Evolutionary conservation across 2,113 vertebrate genomes (phyloP), one percentile per base, ranked within the genome.

Genomic region (Corythaixoides concolor): DNA sequence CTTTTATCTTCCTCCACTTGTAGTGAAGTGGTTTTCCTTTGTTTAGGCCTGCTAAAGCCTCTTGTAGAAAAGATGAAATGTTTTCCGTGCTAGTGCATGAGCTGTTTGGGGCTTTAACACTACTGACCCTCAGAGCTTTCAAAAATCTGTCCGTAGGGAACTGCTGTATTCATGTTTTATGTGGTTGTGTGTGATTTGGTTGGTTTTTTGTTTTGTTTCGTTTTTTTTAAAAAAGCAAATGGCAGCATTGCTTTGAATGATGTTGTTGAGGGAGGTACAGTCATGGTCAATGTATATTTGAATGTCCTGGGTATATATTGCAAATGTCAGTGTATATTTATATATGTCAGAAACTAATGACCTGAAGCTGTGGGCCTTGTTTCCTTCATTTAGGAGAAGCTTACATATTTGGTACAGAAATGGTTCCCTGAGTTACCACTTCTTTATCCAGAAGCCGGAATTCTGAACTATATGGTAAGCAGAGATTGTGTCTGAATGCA

Each of bases 381-480:
- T 85, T 86, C 35, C 78, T 90, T 85, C 77, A 75, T 88, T 88
- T 95, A 99, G 98, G 97, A 89, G 56, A 97, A 97, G 76, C 97
- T 99, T 59, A 95, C 79, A 12, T 91, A 21, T 41, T 94, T 99
- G 96, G 97, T 96, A n/a, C 97, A 98, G 59, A 98, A 97, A 35
- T 96, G 96, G 95, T 99, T 98, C 76, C 98, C 98, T 73, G 98
- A 99, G 78, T 95, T 99, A 59, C 98, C 98, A 56, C 91, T 98
- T 30, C 97, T 99, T 79, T 94, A 98, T 87, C 98, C 98, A 70
- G 98, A 98, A 92, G 97, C 98, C 86, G 98, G 97, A 91, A 98
- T 99, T 69, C 85, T 90, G 45, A 97, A 90, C 39, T 98, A 98
- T 72, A 98, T 98, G 98, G 98, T 99, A 96, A 98, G 97, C 49